These are phyloP conservation scores for Seriola aureovittata DNA, from an alignment of 2,113 vertebrate genomes.

Conservation along the genomic window DNA sequence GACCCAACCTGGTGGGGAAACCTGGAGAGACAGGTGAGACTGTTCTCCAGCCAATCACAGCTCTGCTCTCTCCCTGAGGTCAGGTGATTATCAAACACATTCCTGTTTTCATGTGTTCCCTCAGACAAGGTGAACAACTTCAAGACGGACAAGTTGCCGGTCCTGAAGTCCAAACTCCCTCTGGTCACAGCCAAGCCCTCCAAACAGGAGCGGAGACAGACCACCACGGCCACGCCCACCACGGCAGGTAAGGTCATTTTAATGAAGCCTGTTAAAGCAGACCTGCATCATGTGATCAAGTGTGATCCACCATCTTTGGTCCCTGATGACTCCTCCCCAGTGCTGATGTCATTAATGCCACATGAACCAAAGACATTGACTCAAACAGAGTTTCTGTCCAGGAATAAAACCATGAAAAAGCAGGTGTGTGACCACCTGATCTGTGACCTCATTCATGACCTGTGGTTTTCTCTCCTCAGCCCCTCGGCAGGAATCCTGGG, in stretches of 20 bases:
- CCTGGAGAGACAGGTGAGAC: conserved; percentile 66
- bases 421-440: no score
- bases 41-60: neutral
- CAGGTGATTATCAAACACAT: neutral
- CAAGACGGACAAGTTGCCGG: conserved; percentile 63
- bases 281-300: no score
- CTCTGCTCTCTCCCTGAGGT: neutral
- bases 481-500: conserved; percentile 81
- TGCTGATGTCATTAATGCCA: no score
- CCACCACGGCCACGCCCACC: conserved; percentile 44
- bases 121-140: conserved; percentile 70
- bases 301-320: no score
- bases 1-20: conserved; percentile 75
- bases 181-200: conserved; percentile 71
- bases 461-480: neutral
- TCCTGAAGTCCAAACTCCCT: conserved; percentile 66
- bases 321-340: no score
- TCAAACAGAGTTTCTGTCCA: no score
- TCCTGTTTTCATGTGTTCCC: neutral
- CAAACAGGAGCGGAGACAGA: conserved; percentile 69
- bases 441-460: no score
- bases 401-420: no score
- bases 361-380: no score
- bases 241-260: conserved; percentile 53
- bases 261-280: no score